Conservation (phyloP, 2,113 vertebrate species). For the Sinocyclocheilus anophthalmus region DNA sequence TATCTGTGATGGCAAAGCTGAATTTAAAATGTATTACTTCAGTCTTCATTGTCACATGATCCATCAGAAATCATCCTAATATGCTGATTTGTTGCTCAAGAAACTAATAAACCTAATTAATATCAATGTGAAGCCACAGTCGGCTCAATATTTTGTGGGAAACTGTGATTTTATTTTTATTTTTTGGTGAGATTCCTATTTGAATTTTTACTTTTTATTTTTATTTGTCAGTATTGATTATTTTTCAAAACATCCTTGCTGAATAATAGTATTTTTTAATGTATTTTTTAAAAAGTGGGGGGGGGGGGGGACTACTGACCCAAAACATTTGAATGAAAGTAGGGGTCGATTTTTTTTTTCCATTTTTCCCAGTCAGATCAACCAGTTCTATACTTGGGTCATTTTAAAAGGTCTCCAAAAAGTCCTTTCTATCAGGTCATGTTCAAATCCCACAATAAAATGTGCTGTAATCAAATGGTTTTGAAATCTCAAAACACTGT, state of each 20-base stretch:
- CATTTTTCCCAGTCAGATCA: neutral
- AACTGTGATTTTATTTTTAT: neutral
- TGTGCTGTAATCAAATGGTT: neutral
- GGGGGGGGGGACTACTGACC: too few species aligned
- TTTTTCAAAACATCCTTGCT: too few species aligned
- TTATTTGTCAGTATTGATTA: too few species aligned
- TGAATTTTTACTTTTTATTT: too few species aligned
- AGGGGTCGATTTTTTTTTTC: neutral
- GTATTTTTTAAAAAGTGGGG: too few species aligned
- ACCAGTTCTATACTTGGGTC: neutral
- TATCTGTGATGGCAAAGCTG: too few species aligned
- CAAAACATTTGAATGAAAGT: neutral
- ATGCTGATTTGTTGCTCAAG: neutral
- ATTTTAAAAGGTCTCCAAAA: neutral
- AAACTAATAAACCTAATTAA: neutral
- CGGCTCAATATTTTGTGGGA: neutral
- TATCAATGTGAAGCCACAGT: too few species aligned
- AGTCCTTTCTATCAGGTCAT: neutral
- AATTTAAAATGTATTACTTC: too few species aligned
- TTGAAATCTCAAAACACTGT: conserved; percentile 4
- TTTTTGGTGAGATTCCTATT: neutral
- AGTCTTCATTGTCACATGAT: too few species aligned
- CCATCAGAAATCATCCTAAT: neutral
- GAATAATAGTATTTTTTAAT: too few species aligned
- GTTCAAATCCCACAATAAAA: conserved; percentile 2